Evolutionary conservation across 2,113 vertebrate genomes (phyloP).

Genomic region (Lontra canadensis): DNA sequence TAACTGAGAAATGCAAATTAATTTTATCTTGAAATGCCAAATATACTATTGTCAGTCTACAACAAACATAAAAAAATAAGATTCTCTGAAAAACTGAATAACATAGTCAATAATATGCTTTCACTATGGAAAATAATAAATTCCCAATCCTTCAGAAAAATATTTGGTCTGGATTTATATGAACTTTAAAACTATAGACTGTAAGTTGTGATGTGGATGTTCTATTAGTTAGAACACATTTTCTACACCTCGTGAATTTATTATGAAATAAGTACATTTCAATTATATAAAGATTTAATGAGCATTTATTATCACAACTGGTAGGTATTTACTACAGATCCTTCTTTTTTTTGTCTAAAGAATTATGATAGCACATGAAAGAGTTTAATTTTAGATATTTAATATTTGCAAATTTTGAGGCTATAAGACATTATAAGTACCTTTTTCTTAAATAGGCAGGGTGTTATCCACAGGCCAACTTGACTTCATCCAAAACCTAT

Average conservation of each 20-base stretch:
- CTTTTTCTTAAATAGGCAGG: background rate
- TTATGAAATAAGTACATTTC: background rate
- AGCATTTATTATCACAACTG: background rate
- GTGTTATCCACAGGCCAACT: background rate
- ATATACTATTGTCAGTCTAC: constrained; percentile 27
- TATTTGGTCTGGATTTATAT: constrained; percentile 8
- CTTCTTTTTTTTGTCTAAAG: background rate
- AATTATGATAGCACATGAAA: background rate
- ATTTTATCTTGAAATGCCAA: constrained; percentile 55
- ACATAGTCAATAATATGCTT: background rate
- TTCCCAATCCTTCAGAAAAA: background rate
- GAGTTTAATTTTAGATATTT: background rate
- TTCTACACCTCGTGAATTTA: background rate
- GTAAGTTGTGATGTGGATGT: background rate
- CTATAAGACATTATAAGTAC: background rate
- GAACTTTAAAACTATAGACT: background rate
- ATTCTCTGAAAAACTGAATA: constrained; percentile 12
- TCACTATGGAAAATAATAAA: constrained; percentile 1
- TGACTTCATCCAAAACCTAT: background rate
- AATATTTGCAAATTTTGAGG: background rate
- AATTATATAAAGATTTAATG: constrained; percentile 4
- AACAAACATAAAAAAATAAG: constrained; percentile 14
- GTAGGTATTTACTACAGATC: background rate
- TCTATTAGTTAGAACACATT: constrained; percentile 19
- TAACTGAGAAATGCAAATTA: constrained; percentile 63